Percentiles rank a stretch among this genome's conserved stretches.
Evolutionary conservation across 1,140 invertebrate species (phyloP).

Genomic region (Drosophila asahinai): DNA sequence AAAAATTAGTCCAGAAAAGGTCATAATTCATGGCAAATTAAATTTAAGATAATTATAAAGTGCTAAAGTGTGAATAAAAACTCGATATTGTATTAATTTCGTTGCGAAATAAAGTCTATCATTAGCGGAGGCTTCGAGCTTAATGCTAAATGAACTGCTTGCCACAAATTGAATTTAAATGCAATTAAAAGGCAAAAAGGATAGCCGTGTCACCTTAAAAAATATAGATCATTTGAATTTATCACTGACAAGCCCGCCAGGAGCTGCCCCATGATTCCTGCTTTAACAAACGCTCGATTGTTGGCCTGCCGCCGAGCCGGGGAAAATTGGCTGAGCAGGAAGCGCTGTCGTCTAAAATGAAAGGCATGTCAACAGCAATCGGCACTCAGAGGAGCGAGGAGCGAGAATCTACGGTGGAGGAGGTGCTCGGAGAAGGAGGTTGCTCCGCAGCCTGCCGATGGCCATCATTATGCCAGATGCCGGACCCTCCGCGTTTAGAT

Average conservation of each 20-base stretch:
- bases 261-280: conserved; percentile 87
- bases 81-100: conserved; percentile 9
- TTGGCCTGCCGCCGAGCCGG: conserved; percentile 87
- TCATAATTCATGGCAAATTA: conserved; percentile 4
- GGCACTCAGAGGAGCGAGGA: conserved; percentile 36
- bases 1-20: background rate
- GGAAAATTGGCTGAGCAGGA: conserved; percentile 87
- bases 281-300: conserved; percentile 88
- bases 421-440: background rate
- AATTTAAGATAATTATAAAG: conserved; percentile 9
- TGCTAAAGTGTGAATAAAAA: conserved; percentile 10
- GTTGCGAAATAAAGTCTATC: background rate
- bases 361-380: conserved; percentile 51
- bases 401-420: conserved; percentile 5
- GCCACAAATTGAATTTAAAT: conserved; percentile 3
- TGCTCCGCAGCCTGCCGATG: conserved; percentile 82
- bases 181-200: background rate
- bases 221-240: background rate
- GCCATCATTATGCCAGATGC: conserved; percentile 85
- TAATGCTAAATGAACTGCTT: conserved; percentile 3
- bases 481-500: conserved; percentile 16
- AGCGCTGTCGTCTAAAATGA: conserved; percentile 68
- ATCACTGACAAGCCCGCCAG: conserved; percentile 84
- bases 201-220: background rate
- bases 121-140: conserved; percentile 4